A percentile compares a stretch with the other conserved stretches of the same genome.
Evolutionary conservation across 2,113 vertebrate species (phyloP).

Genomic region (Colinus virginianus): DNA sequence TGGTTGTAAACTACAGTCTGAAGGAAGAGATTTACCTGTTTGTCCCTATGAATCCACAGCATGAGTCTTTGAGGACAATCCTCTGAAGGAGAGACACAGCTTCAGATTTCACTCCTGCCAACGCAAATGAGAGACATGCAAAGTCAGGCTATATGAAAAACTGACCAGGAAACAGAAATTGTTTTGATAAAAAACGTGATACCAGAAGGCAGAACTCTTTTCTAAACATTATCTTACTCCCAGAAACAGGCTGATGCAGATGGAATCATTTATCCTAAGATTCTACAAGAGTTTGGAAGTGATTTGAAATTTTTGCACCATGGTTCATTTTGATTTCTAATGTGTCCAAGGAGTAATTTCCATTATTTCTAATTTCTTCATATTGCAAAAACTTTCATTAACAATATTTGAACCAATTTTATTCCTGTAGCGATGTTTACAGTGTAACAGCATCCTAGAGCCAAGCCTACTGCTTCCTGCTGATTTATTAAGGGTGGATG

Average conservation of each 20-base stretch:
- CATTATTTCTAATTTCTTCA: conserved; percentile 44
- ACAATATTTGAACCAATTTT: conserved; percentile 60
- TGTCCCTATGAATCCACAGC: not conserved
- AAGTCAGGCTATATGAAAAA: not conserved
- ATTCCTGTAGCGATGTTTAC: conserved; percentile 41
- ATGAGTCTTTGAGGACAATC: not conserved
- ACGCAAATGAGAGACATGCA: not conserved
- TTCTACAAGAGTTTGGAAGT: not conserved
- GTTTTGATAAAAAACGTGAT: not conserved
- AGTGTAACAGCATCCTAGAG: conserved; percentile 31
- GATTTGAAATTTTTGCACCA: not conserved
- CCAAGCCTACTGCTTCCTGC: conserved; percentile 58
- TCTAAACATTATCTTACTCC: not conserved
- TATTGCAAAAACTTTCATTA: conserved; percentile 42
- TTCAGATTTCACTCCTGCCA: not conserved
- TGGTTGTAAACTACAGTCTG: not conserved
- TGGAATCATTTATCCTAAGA: not conserved
- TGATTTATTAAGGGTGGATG: conserved; percentile 32
- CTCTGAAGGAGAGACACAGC: not conserved
- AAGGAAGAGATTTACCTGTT: not conserved
- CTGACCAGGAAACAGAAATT: not conserved
- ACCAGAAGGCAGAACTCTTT: not conserved
- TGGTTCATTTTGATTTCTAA: not conserved
- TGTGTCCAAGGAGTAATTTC: conserved; percentile 42
- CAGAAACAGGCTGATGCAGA: not conserved